Evolutionary conservation across 2,888 invertebrate genomes (phyloP).

Genomic region (Chymomyza amoena): DNA sequence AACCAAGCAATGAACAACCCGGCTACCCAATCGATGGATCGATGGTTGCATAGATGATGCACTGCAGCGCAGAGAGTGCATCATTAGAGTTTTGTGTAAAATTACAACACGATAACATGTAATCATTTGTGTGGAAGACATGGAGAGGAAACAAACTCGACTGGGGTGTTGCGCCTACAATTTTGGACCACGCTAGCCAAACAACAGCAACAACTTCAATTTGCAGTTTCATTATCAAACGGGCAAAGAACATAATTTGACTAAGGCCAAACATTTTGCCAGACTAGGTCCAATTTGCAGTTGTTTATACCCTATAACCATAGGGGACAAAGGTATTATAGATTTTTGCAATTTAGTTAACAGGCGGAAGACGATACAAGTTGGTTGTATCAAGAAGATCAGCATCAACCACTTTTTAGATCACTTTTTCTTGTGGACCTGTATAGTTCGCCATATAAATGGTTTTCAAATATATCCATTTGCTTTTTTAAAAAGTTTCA

Average conservation of each 20-base stretch:
- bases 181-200: conserved; percentile 35
- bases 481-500: too few species aligned
- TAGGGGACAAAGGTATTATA: too few species aligned
- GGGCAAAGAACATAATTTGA: conserved; percentile 73
- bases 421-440: too few species aligned
- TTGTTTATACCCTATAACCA: conserved; percentile 16
- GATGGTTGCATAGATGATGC: conserved; percentile 22
- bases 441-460: too few species aligned
- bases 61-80: conserved; percentile 29
- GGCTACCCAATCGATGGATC: conserved; percentile 1
- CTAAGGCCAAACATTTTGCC: conserved; percentile 55
- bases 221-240: conserved; percentile 69
- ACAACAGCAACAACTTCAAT: conserved; percentile 39
- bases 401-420: too few species aligned
- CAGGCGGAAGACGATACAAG: too few species aligned
- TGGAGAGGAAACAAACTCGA: conserved; percentile 10
- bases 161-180: conserved; percentile 62
- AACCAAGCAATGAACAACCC: not conserved
- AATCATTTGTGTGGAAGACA: conserved; percentile 66
- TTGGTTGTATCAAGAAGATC: too few species aligned
- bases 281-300: conserved; percentile 59
- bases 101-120: conserved; percentile 75
- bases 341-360: too few species aligned
- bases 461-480: too few species aligned
- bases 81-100: conserved; percentile 72